A percentile compares a stretch with the other conserved stretches of the same genome.
Conservation (phyloP, 2,888 invertebrate genomes). For the Calameuta pallipes region DNA sequence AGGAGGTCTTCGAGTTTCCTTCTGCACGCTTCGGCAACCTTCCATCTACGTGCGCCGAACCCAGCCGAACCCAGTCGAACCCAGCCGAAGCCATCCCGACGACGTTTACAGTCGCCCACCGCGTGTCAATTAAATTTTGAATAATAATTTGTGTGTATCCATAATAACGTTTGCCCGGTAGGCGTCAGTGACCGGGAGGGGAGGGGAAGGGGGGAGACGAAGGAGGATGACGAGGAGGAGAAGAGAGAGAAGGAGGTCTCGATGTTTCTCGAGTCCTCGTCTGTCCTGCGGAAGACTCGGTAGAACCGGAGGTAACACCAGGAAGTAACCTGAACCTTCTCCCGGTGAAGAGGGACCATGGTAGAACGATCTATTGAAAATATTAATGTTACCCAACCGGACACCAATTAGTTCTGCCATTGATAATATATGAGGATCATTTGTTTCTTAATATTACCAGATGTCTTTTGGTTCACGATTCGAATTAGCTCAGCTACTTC, state of each 20-base stretch:
- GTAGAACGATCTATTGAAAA: constrained; percentile 18
- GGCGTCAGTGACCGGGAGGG: constrained; percentile 11
- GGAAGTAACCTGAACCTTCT: background rate
- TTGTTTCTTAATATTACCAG: constrained; percentile 6
- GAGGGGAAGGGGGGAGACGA: background rate
- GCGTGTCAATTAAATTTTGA: constrained; percentile 48
- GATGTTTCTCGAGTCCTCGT: background rate
- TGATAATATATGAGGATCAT: background rate
- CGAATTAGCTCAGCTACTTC: constrained; percentile 4
- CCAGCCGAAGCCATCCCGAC: constrained; percentile 1
- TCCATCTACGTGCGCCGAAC: constrained; percentile 17
- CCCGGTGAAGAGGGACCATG: background rate
- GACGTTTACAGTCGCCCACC: constrained; percentile 36
- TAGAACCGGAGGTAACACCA: background rate
- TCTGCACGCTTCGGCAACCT: constrained; percentile 22
- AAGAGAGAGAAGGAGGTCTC: background rate
- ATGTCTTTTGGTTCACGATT: background rate
- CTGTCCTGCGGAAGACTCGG: background rate
- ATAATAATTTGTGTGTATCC: constrained; percentile 36
- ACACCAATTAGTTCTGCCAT: constrained; percentile 33
- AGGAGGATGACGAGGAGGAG: background rate
- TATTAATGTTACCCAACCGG: constrained; percentile 32
- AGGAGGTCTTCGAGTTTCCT: constrained; percentile 15
- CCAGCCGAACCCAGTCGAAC: background rate
- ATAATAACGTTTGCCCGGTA: constrained; percentile 24